Evolutionary conservation across 2,888 invertebrate genomes (phyloP).

Genomic region (Therioaphis trifolii): DNA sequence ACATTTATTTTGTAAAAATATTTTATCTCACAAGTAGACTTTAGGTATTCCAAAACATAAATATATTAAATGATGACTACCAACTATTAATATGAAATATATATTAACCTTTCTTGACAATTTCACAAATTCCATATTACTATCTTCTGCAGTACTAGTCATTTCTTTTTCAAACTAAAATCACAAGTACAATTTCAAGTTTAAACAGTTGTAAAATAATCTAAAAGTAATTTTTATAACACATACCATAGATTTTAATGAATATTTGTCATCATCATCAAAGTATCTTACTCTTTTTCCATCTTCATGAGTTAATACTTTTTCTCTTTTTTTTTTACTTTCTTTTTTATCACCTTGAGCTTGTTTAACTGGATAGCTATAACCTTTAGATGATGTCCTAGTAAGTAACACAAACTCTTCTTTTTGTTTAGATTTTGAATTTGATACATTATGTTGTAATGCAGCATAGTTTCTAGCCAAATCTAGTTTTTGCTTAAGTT

Average conservation of each 20-base stretch:
- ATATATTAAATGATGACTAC: too few relatives aligned
- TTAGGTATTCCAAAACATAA: too few relatives aligned
- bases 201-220: background rate
- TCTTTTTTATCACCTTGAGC: constrained; percentile 67
- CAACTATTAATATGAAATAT: too few relatives aligned
- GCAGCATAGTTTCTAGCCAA: constrained; percentile 72
- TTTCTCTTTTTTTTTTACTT: constrained; percentile 71
- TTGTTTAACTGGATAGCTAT: constrained; percentile 75
- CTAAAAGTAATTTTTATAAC: background rate
- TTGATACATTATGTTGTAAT: constrained; percentile 63
- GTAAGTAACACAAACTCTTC: constrained; percentile 76
- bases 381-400: constrained; percentile 77
- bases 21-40: too few relatives aligned
- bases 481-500: constrained; percentile 81
- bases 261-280: constrained; percentile 89
- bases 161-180: constrained; percentile 83
- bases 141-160: constrained; percentile 81
- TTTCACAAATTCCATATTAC: constrained; percentile 83
- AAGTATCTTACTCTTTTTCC: constrained; percentile 84
- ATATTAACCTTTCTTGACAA: constrained; percentile 73
- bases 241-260: constrained; percentile 82
- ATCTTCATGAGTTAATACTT: constrained; percentile 77
- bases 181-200: constrained; percentile 15
- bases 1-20: too few relatives aligned
- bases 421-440: constrained; percentile 66